Conservation (phyloP, 2,113 vertebrate genomes). For the Semnornis frantzii region DNA sequence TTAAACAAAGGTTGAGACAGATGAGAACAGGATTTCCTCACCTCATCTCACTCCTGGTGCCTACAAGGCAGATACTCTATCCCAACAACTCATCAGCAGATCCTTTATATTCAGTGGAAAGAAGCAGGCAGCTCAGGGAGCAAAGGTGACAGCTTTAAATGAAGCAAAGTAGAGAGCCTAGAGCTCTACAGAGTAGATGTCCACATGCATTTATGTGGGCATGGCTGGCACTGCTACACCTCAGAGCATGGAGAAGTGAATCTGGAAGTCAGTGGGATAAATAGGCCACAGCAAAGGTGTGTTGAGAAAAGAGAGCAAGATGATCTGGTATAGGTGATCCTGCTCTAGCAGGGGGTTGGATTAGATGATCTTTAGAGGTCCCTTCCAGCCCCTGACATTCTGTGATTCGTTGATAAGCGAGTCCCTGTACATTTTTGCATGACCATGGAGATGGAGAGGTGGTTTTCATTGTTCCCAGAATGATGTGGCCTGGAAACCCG, state of each 20-base stretch:
- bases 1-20: not conserved
- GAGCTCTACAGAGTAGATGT: not conserved
- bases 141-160: not conserved
- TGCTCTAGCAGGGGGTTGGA: no score
- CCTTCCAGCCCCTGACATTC: no score
- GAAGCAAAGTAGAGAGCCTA: not conserved
- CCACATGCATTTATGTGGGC: not conserved
- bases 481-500: not conserved
- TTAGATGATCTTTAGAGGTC: no score
- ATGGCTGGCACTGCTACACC: not conserved
- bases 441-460: not conserved
- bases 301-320: not conserved
- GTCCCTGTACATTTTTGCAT: not conserved
- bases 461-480: not conserved
- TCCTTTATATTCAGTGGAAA: not conserved
- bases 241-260: not conserved
- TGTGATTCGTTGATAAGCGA: not conserved
- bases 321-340: no score
- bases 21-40: not conserved
- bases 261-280: not conserved
- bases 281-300: not conserved
- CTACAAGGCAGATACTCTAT: not conserved
- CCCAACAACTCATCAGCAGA: not conserved
- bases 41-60: not conserved
- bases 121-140: not conserved